Evolutionary conservation across 2,797 vertebrate species (phyloP).

Genomic region (Myripristis jacobus): DNA sequence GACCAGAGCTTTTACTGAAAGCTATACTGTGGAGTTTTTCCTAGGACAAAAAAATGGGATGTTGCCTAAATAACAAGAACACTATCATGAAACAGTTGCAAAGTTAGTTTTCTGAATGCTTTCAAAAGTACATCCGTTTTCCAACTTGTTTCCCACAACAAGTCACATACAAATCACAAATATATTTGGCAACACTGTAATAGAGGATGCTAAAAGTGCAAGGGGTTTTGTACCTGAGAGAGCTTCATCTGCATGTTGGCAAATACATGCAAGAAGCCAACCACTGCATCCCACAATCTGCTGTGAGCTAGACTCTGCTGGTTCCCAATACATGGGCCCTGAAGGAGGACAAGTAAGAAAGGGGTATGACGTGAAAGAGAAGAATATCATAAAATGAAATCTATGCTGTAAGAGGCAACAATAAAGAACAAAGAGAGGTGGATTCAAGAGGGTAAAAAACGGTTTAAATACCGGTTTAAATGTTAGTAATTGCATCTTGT

Average conservation of each 20-base stretch:
- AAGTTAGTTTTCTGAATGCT: not conserved
- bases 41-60: not conserved
- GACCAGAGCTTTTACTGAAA: constrained; percentile 5
- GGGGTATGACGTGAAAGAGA: not conserved
- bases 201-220: not conserved
- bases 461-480: too few species aligned
- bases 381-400: not conserved
- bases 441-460: too few species aligned
- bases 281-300: constrained; percentile 91
- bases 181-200: not conserved
- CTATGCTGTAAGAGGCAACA: not conserved
- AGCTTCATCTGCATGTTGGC: constrained; percentile 95
- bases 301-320: constrained; percentile 92
- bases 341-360: not conserved
- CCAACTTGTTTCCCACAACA: not conserved
- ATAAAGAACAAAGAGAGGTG: not conserved
- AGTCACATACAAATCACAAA: too few species aligned
- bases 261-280: constrained; percentile 91
- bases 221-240: constrained; percentile 84
- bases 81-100: not conserved
- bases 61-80: too few species aligned
- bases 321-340: constrained; percentile 91
- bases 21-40: not conserved
- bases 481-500: too few species aligned
- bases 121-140: not conserved